Base-by-base conservation (phyloP, 2,888 invertebrate species). In the Aproaerema taeniolella region DNA sequence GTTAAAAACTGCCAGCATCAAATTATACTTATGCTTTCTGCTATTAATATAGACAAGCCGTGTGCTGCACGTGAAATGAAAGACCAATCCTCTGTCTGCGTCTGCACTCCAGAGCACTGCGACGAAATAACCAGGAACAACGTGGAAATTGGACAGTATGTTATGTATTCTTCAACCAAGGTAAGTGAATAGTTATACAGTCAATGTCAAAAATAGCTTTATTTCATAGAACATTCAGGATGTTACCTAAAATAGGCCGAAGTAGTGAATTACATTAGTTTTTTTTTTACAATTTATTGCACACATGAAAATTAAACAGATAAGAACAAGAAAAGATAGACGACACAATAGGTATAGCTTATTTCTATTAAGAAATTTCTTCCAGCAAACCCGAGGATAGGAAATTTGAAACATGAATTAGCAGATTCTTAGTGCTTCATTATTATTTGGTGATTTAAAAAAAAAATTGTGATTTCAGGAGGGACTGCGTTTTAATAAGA, bases 101-200 rank as follows among this genome's bases (percentile, higher is more conserved):
- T 86, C 1, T 87, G 87, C 48, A 79, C 79, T 39, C 49, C 64
- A 0, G 66, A 71, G 0, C 85, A 85, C 49, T 87, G 86, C 49
- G 87, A 87, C 43, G 76, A 72, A 1, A 47, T 85, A 13, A 66
- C 67, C 0, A 56, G 79, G 29, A 50, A 58, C 1, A 42, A 59
- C 2, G 70, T 85, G 0, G 47, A 54, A 1, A 49, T 54, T 4
- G 56, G 62, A 0, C 69, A 68, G 1, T 89, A 82, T 45, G 55
- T 88, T 0, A 56, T 82, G 4, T 86, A 81, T 39, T 67, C 68
- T 0, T 71, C 80, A 1, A 76, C 73, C 11, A 54, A 70, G 60
- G 73, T 70, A 43, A 50, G 26, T 20, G 20, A 20, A 20, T 6
- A 20, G 20, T 20, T 20, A 20, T 20, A 4, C 20, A n/a, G n/a